These are phyloP conservation scores for Nasonia oneida DNA, from an alignment of 2,888 invertebrate genomes.

Conservation along the genomic window DNA sequence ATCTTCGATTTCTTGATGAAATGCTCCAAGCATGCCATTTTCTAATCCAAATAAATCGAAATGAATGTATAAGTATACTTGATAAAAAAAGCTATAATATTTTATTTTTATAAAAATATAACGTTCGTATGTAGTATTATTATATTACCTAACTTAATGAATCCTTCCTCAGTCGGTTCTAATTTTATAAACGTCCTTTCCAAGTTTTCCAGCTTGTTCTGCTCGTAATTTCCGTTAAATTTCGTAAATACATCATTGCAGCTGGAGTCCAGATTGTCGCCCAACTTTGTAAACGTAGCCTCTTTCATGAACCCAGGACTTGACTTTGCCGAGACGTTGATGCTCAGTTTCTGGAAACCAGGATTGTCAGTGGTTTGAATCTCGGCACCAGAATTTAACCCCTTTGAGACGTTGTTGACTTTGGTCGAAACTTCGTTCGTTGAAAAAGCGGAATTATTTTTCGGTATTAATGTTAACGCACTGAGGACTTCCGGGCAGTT, in stretches of 20 bases:
- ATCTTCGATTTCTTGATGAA: constrained; percentile 52
- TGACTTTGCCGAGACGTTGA: constrained; percentile 68
- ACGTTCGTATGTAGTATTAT: neutral
- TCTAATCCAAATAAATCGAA: constrained; percentile 45
- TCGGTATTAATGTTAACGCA: constrained; percentile 75
- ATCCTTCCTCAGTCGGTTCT: constrained; percentile 71
- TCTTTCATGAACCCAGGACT: constrained; percentile 56
- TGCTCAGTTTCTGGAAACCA: constrained; percentile 75
- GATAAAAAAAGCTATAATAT: neutral
- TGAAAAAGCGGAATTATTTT: constrained; percentile 62
- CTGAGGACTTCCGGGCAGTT: constrained; percentile 76
- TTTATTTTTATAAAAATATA: neutral
- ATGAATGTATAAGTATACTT: neutral
- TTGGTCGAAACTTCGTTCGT: constrained; percentile 64
- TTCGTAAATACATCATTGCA: constrained; percentile 69
- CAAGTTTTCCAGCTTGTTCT: constrained; percentile 67
- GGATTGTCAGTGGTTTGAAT: constrained; percentile 74
- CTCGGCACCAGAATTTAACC: constrained; percentile 74
- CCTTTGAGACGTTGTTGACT: constrained; percentile 68
- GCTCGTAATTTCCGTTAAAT: constrained; percentile 67
- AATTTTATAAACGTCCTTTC: constrained; percentile 73
- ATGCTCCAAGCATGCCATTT: constrained; percentile 63
- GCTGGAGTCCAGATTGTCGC: constrained; percentile 65
- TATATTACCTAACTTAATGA: constrained; percentile 69
- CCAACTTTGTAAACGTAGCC: constrained; percentile 67